Evolutionary conservation across 2,797 vertebrate species (phyloP).

Genomic region (Peromyscus nudipes): DNA sequence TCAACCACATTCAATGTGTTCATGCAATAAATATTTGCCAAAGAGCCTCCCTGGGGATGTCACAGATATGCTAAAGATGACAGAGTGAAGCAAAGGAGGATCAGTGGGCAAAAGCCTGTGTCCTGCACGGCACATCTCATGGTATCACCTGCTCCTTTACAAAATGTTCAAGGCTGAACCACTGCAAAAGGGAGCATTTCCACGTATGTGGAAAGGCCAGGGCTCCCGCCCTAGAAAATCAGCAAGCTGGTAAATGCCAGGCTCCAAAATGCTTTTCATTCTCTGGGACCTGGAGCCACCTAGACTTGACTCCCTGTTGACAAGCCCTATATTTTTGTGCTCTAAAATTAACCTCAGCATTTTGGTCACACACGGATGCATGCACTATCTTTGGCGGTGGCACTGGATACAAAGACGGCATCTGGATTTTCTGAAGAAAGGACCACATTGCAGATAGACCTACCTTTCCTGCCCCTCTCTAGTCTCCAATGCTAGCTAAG

Average conservation of each 20-base stretch:
- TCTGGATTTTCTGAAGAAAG: background rate
- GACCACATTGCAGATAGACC: background rate
- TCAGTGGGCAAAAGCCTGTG: fast-evolving
- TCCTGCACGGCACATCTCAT: fast-evolving
- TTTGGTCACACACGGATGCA: fast-evolving
- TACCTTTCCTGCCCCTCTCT: background rate
- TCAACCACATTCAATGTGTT: too few relatives aligned
- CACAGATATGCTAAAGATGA: fast-evolving
- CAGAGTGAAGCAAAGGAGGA: fast-evolving
- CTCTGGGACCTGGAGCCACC: fast-evolving
- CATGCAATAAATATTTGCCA: background rate
- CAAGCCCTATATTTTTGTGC: fast-evolving
- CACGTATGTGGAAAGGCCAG: background rate
- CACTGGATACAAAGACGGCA: background rate
- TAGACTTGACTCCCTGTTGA: background rate
- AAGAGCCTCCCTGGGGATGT: fast-evolving
- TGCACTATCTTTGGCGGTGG: background rate
- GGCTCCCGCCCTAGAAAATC: background rate
- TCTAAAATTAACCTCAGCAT: background rate
- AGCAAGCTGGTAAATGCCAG: background rate
- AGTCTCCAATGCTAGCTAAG: background rate
- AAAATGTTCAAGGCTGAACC: fast-evolving
- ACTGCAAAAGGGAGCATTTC: fast-evolving
- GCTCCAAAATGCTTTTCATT: background rate
- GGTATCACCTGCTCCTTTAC: background rate